Evolutionary conservation across 2,113 vertebrate species (phyloP), one percentile per base, ranked within the genome.

Genomic region (Muntiacus reevesi): DNA sequence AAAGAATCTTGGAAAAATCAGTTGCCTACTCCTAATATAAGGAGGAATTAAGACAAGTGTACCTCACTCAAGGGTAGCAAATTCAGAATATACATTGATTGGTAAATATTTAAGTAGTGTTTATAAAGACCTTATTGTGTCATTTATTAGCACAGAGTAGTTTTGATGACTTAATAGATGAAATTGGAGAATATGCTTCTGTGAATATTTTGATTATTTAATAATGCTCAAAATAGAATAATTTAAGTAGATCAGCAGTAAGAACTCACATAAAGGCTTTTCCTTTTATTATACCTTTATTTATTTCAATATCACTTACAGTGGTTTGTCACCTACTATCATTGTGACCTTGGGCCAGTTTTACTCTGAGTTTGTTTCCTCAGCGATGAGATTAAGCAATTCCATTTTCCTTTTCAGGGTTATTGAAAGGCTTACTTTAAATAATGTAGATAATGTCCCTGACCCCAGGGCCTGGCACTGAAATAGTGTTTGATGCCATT

Each of bases 101-200:
- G 54, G 40, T 82, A 89, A 54, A 57, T 86, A 40, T 71, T 96
- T 85, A 45, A 54, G 28, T 57, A 54, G 28, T 87, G 3, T 78
- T 94, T 95, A 36, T n/a, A 74, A 91, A 89, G 71, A 89, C 55
- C 14, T 40, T 55, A 67, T 78, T 96, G 43, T 16, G 10, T 59
- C 87, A 60, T 94, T 96, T 85, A 86, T 47, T 83, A 67, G 62
- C 4, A 6, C 43, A 96, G 57, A 93, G 40, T 88, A 92, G 89
- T 82, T 96, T 96, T 81, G 57, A 40, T 95, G 71, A 83, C n/a
- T 95, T 96, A 67, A 52, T 95, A 76, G 81, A 71, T 81, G 17
- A 82, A 55, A 62, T 7, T 92, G 87, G 84, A 93, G 95, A 76
- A 62, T 91, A 5, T 82, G 13, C 54, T 86, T 85, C 47, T 67